These are phyloP conservation scores for Sinodicranocentrus sp. DNA, from an alignment of 2,888 invertebrate genomes.

Conservation along the genomic window DNA sequence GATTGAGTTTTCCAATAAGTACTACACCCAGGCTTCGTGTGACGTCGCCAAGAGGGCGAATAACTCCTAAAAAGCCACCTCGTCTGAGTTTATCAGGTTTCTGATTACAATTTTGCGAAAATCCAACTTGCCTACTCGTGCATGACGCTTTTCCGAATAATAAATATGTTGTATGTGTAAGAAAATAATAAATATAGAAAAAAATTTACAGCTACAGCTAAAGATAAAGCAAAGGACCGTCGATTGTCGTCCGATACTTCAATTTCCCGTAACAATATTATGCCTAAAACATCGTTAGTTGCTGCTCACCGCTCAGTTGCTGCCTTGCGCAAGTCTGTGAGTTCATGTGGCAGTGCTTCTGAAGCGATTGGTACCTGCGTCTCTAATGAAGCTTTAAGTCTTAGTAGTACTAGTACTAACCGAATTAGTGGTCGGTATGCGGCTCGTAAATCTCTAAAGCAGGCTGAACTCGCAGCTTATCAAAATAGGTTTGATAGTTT, in stretches of 20 bases:
- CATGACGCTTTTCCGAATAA: neutral
- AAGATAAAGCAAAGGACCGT: too few species aligned
- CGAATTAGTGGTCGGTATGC: conserved; percentile 27
- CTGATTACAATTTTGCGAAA: neutral
- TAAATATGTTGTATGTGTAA: too few species aligned
- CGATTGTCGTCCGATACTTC: too few species aligned
- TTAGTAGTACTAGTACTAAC: conserved; percentile 22
- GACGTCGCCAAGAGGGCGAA: conserved; percentile 33
- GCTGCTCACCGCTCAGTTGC: conserved; percentile 33
- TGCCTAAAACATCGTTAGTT: conserved; percentile 31
- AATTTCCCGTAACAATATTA: neutral
- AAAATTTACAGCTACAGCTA: neutral
- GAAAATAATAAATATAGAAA: neutral
- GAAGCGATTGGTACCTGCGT: neutral
- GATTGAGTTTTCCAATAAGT: conserved; percentile 29
- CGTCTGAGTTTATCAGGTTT: conserved; percentile 63
- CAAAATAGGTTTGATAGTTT: conserved; percentile 42
- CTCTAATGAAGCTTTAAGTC: conserved; percentile 24
- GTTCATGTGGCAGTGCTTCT: conserved; percentile 16
- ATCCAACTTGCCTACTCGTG: neutral
- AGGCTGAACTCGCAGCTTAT: conserved; percentile 37
- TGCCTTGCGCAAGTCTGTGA: conserved; percentile 45
- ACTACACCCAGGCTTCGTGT: conserved; percentile 24
- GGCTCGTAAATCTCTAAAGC: conserved; percentile 49
- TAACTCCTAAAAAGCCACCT: conserved; percentile 67